phyloP scores from a whole-genome alignment of 2,797 vertebrate genomes.

The Triplophysa yarkandensis region DNA sequence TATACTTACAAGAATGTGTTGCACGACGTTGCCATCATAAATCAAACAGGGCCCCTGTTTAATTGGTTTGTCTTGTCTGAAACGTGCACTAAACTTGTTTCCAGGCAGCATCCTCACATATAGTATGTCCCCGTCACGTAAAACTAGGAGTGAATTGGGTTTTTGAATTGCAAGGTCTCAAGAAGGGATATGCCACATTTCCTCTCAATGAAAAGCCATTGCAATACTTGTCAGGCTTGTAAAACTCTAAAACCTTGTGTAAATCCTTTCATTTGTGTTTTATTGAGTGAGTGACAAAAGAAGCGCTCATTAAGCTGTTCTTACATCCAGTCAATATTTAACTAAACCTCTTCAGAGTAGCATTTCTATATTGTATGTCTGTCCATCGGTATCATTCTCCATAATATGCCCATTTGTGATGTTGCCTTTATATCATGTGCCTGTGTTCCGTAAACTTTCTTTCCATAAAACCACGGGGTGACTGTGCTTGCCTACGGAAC shows the following conservation, averaged over 20 bases:
- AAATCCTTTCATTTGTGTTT: conserved; percentile 30
- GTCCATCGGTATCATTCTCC: conserved; percentile 23
- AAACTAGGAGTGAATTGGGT: conserved; percentile 33
- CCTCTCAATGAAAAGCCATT: conserved; percentile 13
- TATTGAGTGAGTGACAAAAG: conserved; percentile 35
- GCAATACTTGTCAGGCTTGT: conserved; percentile 22
- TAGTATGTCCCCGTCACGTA: conserved; percentile 31
- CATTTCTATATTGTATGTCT: conserved; percentile 27
- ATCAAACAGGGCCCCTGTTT: conserved; percentile 52
- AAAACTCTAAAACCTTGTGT: conserved; percentile 22
- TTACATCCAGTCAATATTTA: conserved; percentile 38
- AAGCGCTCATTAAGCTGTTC: neutral
- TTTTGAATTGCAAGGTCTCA: conserved; percentile 10
- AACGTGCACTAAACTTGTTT: conserved; percentile 44
- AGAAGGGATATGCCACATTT: conserved; percentile 29
- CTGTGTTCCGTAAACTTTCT: conserved; percentile 46
- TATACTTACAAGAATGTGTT: conserved; percentile 58
- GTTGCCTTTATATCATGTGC: conserved; percentile 35
- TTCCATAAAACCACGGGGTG: conserved; percentile 55
- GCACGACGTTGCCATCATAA: conserved; percentile 54
- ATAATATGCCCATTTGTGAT: conserved; percentile 27
- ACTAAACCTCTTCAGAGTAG: conserved; percentile 18
- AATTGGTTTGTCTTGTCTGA: conserved; percentile 51
- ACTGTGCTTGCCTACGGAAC: conserved; percentile 36
- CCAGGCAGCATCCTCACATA: conserved; percentile 41